Evolutionary conservation across 1,140 invertebrate genomes (phyloP), one percentile per base, ranked within the genome.

Genomic region (Oedothorax gibbosus): DNA sequence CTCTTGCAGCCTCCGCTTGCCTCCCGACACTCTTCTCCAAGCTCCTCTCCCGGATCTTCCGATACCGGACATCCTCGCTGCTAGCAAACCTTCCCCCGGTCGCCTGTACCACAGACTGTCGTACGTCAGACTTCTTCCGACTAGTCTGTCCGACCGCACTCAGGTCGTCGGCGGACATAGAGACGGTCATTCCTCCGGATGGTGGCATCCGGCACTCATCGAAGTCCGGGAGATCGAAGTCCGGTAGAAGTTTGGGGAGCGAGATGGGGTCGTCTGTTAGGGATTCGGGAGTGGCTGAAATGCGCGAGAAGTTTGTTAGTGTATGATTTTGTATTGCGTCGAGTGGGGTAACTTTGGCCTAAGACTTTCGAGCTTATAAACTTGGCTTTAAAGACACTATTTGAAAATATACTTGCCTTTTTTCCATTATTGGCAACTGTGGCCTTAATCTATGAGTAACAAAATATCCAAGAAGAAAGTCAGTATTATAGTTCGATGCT

Each of bases 161-260:
- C 60, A 84, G 71, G 53, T 76, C 81, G 57, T 84, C 81, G n/a
- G 62, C 62, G 50, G 81, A 84, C 81, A 84, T 84, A 50, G 81
- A 84, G 64, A 84, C 60, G 50, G 81, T 84, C 81, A 84, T 84
- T 10, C 71, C 81, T 20, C 81, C 81, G 10, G 35, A 35, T n/a
- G 81, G 81, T 56, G 81, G 81, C 81, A 84, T 84, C 8, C 80
- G 66, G n/a, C 57, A 35, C 7, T 73, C 69, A 73, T 73, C 80
- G 78, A 71, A 56, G 69, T 73, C 80, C 49, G 69, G 49, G 20
- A 75, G 53, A 72, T 68, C 71, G 12, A 84, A 21, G 62, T 21
- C 66, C 21, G 75, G 71, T 1, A 72, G 66, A n/a, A 84, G 57
- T n/a, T 84, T 84, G 49, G 81, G 81, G 3, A 84, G 49, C 11